These are phyloP conservation scores for Cairina moschata DNA, from an alignment of 2,113 vertebrate species.

Conservation along the genomic window DNA sequence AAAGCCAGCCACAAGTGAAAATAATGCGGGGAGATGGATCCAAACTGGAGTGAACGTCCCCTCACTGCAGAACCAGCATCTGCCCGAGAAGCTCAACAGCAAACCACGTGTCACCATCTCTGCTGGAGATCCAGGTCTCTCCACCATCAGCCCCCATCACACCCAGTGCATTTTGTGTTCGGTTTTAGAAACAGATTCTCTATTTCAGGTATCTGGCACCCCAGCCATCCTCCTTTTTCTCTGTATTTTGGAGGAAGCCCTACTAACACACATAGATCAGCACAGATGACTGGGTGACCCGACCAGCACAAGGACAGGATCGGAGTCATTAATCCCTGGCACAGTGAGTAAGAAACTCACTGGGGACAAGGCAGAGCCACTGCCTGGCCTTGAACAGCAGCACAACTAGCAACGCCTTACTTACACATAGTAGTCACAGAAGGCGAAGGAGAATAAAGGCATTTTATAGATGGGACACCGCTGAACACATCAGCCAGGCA, in stretches of 20 bases:
- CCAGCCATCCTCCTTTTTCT: not conserved
- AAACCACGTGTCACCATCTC: rapidly evolving
- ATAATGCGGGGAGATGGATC: not conserved
- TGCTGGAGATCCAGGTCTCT: not conserved
- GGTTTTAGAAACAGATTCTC: not conserved
- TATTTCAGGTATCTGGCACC: not conserved
- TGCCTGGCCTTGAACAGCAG: not conserved
- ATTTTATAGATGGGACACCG: not conserved
- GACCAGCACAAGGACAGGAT: not conserved
- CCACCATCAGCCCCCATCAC: not conserved
- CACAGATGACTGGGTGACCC: not conserved
- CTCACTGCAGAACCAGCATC: not conserved
- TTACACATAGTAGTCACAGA: not conserved
- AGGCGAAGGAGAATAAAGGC: not conserved
- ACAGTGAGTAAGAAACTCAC: not conserved
- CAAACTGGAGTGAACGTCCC: not conserved
- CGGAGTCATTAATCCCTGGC: not conserved
- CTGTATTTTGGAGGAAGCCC: not conserved
- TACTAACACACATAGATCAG: not conserved
- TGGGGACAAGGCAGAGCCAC: not conserved
- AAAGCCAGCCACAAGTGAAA: not conserved
- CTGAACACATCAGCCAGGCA: not conserved
- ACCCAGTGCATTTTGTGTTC: not conserved
- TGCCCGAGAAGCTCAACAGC: not conserved
- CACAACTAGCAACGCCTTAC: not conserved